Conservation (phyloP, 2,888 invertebrate genomes). For the Heliconius erato region DNA sequence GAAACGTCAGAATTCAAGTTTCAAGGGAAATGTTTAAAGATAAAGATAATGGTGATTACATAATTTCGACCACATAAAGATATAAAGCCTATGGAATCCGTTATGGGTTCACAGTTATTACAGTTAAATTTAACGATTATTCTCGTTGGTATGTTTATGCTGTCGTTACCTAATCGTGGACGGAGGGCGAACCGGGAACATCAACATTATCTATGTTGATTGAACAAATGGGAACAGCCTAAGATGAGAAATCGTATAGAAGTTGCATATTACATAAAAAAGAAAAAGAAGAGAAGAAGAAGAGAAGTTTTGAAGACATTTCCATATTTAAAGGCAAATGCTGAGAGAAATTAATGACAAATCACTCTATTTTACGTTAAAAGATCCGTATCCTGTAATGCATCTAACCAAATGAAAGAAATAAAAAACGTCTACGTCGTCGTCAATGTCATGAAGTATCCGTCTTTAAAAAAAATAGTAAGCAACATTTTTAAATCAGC, state of each 20-base stretch:
- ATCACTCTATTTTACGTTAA: too few species aligned
- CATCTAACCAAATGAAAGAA: too few species aligned
- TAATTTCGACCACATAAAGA: neutral
- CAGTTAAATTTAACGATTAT: neutral
- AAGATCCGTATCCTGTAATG: too few species aligned
- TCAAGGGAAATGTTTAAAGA: neutral
- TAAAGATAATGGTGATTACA: neutral
- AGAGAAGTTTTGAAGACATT: neutral
- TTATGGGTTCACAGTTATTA: neutral
- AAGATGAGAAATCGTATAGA: constrained; percentile 18
- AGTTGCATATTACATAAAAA: neutral
- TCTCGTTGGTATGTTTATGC: constrained; percentile 52
- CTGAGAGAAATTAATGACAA: too few species aligned
- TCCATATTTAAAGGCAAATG: neutral
- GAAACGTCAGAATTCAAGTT: neutral
- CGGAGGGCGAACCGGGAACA: constrained; percentile 74
- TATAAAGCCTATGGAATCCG: neutral
- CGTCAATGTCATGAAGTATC: too few species aligned
- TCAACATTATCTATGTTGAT: constrained; percentile 79
- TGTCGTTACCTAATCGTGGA: constrained; percentile 66
- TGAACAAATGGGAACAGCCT: constrained; percentile 74
- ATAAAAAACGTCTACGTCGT: too few species aligned
- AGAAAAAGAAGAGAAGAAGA: too few species aligned
- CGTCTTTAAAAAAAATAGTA: too few species aligned
- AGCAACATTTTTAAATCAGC: too few species aligned